Evolutionary conservation across 2,113 vertebrate species (phyloP).

Genomic region (Gambusia holbrooki): DNA sequence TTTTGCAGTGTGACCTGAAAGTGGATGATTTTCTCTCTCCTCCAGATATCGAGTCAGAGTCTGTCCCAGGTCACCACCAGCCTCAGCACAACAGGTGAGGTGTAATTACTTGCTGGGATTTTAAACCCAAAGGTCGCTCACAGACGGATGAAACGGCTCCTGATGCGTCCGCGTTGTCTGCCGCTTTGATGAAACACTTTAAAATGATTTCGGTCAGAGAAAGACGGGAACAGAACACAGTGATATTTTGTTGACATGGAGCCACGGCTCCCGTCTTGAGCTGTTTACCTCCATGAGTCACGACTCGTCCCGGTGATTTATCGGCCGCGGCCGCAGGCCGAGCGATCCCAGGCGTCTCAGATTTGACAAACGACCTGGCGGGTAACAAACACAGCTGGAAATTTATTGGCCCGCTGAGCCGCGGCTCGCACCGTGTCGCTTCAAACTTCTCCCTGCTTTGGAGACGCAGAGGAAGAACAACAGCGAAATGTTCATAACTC

Average conservation of each 20-base stretch:
- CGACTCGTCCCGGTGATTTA: slow-evolving; percentile 52
- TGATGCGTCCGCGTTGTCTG: slow-evolving; percentile 20
- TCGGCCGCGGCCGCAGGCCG: slow-evolving; percentile 21
- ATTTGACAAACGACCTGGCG: slow-evolving; percentile 61
- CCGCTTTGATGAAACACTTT: slow-evolving; percentile 48
- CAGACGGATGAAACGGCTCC: slow-evolving; percentile 44
- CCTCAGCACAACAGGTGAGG: slow-evolving; percentile 82
- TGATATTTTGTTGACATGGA: slow-evolving; percentile 53
- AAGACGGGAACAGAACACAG: slow-evolving; percentile 52
- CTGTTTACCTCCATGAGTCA: slow-evolving; percentile 63
- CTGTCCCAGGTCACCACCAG: slow-evolving; percentile 77
- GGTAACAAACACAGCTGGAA: slow-evolving; percentile 60
- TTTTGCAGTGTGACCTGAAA: not conserved
- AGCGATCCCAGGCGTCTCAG: slow-evolving; percentile 36
- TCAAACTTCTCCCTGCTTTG: slow-evolving; percentile 12
- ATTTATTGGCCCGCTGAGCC: slow-evolving; percentile 60
- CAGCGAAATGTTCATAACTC: slow-evolving; percentile 17
- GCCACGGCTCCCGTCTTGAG: slow-evolving; percentile 34
- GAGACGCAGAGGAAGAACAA: slow-evolving; percentile 27
- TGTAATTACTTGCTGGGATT: slow-evolving; percentile 28
- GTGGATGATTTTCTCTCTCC: slow-evolving; percentile 6
- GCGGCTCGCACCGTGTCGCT: slow-evolving; percentile 22
- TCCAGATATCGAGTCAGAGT: slow-evolving; percentile 78
- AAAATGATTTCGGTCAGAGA: slow-evolving; percentile 31
- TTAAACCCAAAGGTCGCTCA: slow-evolving; percentile 31